A percentile compares a stretch with the other conserved stretches of the same genome.
Evolutionary conservation across 2,797 vertebrate genomes (phyloP).

Genomic region (Lithobates pipiens): DNA sequence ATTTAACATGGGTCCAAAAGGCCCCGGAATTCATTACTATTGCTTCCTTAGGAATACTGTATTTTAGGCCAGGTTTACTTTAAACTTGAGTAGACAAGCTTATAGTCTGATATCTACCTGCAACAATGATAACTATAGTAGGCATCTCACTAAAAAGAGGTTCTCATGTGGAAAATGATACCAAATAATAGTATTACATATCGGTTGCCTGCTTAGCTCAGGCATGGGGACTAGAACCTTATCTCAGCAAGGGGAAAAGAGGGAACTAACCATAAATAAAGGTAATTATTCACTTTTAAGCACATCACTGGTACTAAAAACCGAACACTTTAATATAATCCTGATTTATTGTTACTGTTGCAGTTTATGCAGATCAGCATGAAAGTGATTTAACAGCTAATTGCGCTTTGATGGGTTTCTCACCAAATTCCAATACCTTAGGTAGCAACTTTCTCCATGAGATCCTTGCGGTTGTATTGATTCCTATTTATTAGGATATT

Average conservation of each 20-base stretch:
- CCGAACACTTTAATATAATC: conserved; percentile 37
- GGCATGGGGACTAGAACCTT: conserved; percentile 1
- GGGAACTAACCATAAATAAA: conserved; percentile 34
- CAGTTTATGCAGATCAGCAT: conserved; percentile 44
- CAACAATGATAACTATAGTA: too few relatives aligned
- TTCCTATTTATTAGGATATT: conserved; percentile 6
- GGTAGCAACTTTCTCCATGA: neutral
- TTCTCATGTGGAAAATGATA: too few relatives aligned
- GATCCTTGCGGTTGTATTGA: neutral
- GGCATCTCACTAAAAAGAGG: too few relatives aligned
- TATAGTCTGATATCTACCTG: neutral
- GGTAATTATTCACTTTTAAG: conserved; percentile 47
- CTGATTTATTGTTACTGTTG: conserved; percentile 41
- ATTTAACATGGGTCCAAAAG: too few relatives aligned
- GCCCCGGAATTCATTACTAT: too few relatives aligned
- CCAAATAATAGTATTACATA: neutral
- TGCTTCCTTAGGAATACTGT: too few relatives aligned
- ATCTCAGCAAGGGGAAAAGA: conserved; percentile 27
- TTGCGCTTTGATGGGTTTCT: conserved; percentile 41
- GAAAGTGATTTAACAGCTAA: conserved; percentile 46
- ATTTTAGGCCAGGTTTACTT: too few relatives aligned
- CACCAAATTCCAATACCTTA: conserved; percentile 25
- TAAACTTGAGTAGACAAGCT: too few relatives aligned
- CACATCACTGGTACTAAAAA: conserved; percentile 39
- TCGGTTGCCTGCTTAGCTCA: neutral